Evolutionary conservation across 1,140 invertebrate species (phyloP).

Genomic region (Monomorium pharaonis): DNA sequence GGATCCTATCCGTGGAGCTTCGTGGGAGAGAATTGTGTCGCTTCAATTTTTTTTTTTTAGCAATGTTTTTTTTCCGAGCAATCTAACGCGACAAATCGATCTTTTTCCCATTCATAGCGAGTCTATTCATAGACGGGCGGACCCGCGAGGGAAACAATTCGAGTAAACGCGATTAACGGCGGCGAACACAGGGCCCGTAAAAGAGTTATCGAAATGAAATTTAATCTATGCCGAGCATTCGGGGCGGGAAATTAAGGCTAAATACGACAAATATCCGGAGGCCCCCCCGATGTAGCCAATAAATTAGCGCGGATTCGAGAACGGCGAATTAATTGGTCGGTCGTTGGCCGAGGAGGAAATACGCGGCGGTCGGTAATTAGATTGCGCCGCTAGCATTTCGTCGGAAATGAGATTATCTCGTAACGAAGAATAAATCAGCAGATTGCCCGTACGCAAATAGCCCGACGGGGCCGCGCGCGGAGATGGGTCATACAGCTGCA

Average conservation of each 20-base stretch:
- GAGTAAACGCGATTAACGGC: neutral
- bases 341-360: slow-evolving; percentile 58
- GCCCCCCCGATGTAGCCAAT: slow-evolving; percentile 3
- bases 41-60: neutral
- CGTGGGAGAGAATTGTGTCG: neutral
- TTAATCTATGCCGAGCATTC: slow-evolving; percentile 13
- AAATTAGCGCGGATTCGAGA: slow-evolving; percentile 47
- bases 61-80: too few relatives aligned
- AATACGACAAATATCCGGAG: slow-evolving; percentile 22
- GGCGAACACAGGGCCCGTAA: neutral
- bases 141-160: neutral
- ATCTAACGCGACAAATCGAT: neutral
- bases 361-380: slow-evolving; percentile 49
- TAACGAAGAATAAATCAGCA: slow-evolving; percentile 60
- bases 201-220: slow-evolving; percentile 1
- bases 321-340: slow-evolving; percentile 48
- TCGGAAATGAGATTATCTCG: slow-evolving; percentile 61
- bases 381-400: slow-evolving; percentile 56
- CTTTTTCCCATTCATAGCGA: neutral
- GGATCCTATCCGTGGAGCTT: neutral
- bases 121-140: neutral
- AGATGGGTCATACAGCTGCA: slow-evolving; percentile 53
- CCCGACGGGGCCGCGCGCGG: slow-evolving; percentile 5
- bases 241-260: neutral
- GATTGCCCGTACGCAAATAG: slow-evolving; percentile 60